phyloP scores from a whole-genome alignment of 2,797 vertebrate species.

The Sebastes nivosus region DNA sequence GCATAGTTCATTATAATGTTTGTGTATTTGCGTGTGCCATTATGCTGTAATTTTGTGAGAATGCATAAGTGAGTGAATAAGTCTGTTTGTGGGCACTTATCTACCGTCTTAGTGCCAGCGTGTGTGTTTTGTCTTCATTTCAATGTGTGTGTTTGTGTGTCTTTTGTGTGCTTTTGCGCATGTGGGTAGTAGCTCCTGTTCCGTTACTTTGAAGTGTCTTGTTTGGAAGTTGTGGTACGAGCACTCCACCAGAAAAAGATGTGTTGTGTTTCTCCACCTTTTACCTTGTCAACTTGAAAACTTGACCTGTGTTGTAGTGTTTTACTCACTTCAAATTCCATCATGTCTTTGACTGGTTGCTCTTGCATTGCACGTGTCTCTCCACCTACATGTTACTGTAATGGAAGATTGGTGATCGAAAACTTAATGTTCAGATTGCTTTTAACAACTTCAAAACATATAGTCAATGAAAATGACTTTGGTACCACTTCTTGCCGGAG shows the following conservation, averaged over 20 bases:
- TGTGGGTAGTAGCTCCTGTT: slow-evolving; percentile 13
- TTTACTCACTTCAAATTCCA: not conserved
- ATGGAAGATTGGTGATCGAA: not conserved
- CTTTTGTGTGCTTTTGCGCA: slow-evolving; percentile 1
- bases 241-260: not conserved
- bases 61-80: slow-evolving; percentile 31
- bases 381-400: not conserved
- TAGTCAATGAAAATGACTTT: not conserved
- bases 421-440: too few species aligned
- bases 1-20: slow-evolving; percentile 33
- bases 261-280: not conserved
- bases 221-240: slow-evolving; percentile 49
- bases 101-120: not conserved
- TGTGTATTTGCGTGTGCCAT: slow-evolving; percentile 33
- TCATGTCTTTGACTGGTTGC: not conserved
- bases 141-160: not conserved
- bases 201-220: slow-evolving; percentile 53
- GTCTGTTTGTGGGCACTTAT: slow-evolving; percentile 34
- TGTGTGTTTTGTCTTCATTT: not conserved
- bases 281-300: not conserved
- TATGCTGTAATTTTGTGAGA: slow-evolving; percentile 47
- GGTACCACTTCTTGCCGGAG: too few species aligned
- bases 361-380: not conserved
- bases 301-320: not conserved
- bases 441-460: not conserved